Base-by-base conservation (phyloP, 1,140 invertebrate species). In the Vanessa atalanta region DNA sequence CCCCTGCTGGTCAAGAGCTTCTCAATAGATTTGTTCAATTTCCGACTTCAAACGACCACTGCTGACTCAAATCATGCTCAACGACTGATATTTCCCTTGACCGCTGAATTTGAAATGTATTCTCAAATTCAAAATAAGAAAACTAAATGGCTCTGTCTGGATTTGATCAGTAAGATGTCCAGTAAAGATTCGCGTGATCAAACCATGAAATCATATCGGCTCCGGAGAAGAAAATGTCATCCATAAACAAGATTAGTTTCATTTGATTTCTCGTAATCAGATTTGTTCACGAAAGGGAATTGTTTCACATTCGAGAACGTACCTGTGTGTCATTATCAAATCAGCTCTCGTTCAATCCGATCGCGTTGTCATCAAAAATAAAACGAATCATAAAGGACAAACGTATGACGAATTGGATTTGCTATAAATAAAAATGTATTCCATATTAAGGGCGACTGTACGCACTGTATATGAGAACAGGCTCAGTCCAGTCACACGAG, bases 371-470 rank as follows among this genome's bases (percentile, higher is more conserved):
- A 68, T 68, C 53, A 68, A 23, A 68, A 60, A 43, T 57, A 23
- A 60, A 51, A 31, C 31, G 37, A 43, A 20, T 20, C 12, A 37
- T 47, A 20, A 67, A 69, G 66, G 16, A 60, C 53, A 47, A 60
- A 60, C 37, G 9, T 23, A 69, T n/a, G 51, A 6, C n/a, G 7
- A 69, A 69, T 69, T 69, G 37, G 66, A 68, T 68, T 50, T 57
- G 26, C 14, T 26, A 31, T n/a, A 60, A 60, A 26, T 26, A 31
- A 61, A 61, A 26, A 9, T 4, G 5, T n/a, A 60, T 60, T 37
- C 31, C 14, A 61, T 37, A 23, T n/a, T 12, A 61, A 6, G 26
- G 26, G 26, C 26, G 26, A 31, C 26, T 31, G 20, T 20, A 31
- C 26, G 6, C 26, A 31, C 26, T 31, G 26, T 31, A 31, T 31